A percentile compares a stretch with the other conserved stretches of the same genome.
phyloP scores from a whole-genome alignment of 1,140 invertebrate genomes.

The Ctenoplectra terminalis region DNA sequence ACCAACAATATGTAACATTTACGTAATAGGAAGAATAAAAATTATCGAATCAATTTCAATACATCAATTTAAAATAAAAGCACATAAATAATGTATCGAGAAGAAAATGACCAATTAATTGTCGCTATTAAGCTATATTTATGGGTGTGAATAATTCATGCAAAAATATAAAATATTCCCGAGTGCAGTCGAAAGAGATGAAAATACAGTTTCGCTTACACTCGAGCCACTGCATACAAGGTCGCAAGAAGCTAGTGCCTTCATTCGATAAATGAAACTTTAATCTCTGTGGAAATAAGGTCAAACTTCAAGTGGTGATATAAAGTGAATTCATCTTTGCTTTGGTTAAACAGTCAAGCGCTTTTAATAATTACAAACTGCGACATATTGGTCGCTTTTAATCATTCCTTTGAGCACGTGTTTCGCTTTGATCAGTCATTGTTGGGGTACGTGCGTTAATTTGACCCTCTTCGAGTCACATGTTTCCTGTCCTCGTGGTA shows the following conservation, averaged over 20 bases:
- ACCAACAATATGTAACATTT: too few relatives aligned
- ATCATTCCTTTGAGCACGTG: neutral
- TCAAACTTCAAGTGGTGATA: constrained; percentile 36
- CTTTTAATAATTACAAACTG: constrained; percentile 44
- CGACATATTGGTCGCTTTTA: constrained; percentile 41
- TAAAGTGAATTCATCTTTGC: constrained; percentile 38
- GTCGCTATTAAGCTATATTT: neutral
- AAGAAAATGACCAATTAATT: neutral
- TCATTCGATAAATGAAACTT: constrained; percentile 50
- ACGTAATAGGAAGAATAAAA: neutral
- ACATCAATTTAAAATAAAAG: neutral
- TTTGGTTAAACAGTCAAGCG: constrained; percentile 38
- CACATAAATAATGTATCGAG: neutral
- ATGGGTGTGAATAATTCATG: neutral
- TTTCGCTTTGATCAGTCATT: neutral
- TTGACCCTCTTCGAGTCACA: neutral
- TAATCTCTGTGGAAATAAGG: constrained; percentile 46
- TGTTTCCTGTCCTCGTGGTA: too few relatives aligned
- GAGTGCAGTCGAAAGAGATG: neutral
- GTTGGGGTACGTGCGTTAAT: neutral
- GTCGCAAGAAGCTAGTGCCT: constrained; percentile 27
- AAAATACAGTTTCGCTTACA: constrained; percentile 9
- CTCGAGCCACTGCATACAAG: constrained; percentile 16
- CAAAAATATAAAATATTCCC: neutral
- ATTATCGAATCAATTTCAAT: neutral